Evolutionary conservation across 30 jellyfish, hydroid and myxozoan genomes (phyloP), one percentile per base, ranked within the genome.

Genomic region (Aurelia aurita complex sp. Pacific): DNA sequence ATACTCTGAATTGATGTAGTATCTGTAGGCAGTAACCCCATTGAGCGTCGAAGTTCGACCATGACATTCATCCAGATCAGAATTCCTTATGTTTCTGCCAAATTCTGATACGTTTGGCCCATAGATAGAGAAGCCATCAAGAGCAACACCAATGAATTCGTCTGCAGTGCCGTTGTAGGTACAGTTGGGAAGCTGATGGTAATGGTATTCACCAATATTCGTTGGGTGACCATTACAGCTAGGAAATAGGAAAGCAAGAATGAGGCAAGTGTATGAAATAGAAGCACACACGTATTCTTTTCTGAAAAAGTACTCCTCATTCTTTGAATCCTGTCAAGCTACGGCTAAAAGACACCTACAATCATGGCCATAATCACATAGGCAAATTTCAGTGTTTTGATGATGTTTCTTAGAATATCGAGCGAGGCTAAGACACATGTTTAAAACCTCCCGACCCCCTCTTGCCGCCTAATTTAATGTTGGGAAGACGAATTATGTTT

Each of bases 141-240:
- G 52, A 67, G 78, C 46, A 3, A 67, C 78, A 15, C 78, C 78
- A 19, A 67, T 67, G 52, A 67, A 67, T 50, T 67, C 78, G 15
- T 67, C 78, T 33, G 53, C 78, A 0, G 78, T 67, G 36, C 78
- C 78, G 9, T 67, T 67, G 78, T 67, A 67, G 43, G 43, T 19
- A 11, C 78, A 67, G 60, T 15, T 67, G 4, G 78, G 78, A 16
- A 67, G 78, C 10, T 67, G 78, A 33, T 67, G 78, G 78, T 67
- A 67, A 12, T 67, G 78, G 52, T 67, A 67, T 19, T 67, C 78
- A 17, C 78, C 78, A 19, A 34, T 67, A n/a, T n/a, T 19, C 1
- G 78, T 33, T 6, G 78, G 78, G 53, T 67, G 78, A 67, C 78
- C 78, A 34, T 67, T 67, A 61, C 78, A 67, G 43, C 78, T 67